Conservation (phyloP, 2,888 invertebrate species). For the Dolichomitus sp. region DNA sequence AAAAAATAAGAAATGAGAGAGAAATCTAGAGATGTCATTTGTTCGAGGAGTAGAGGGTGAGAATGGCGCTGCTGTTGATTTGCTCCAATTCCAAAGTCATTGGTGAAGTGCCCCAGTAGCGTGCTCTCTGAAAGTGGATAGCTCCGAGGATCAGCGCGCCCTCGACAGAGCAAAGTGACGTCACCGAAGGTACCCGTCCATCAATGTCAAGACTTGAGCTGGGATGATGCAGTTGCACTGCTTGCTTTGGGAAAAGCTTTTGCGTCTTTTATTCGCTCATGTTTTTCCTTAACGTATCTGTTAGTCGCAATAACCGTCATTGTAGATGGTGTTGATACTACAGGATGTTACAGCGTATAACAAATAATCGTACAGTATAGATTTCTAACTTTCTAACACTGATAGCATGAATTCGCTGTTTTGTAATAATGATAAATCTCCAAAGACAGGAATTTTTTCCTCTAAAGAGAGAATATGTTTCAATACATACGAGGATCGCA, state of each 20-base stretch:
- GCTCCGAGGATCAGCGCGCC: slow-evolving; percentile 2
- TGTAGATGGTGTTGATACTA: not conserved
- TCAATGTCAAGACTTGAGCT: slow-evolving; percentile 71
- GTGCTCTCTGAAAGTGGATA: slow-evolving; percentile 22
- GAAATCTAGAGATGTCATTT: not conserved
- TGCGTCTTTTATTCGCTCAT: not conserved
- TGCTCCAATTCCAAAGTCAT: slow-evolving; percentile 39
- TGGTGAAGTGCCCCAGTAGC: slow-evolving; percentile 49
- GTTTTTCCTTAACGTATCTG: not conserved
- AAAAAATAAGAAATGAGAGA: not conserved
- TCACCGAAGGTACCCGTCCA: slow-evolving; percentile 69
- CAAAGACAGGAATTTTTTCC: not conserved
- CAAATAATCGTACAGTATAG: not conserved
- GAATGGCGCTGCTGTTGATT: slow-evolving; percentile 8
- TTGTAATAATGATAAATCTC: not conserved
- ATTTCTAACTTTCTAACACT: not conserved
- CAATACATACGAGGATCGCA: not conserved
- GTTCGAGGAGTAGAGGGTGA: not conserved
- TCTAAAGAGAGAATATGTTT: not conserved
- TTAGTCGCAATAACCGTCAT: not conserved
- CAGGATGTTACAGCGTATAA: not conserved
- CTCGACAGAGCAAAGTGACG: slow-evolving; percentile 60
- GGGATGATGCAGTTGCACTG: slow-evolving; percentile 23
- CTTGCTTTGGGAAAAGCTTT: not conserved
- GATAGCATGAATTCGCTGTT: not conserved